phyloP scores from a whole-genome alignment of 2,113 vertebrate species.

The Chaenocephalus aceratus region DNA sequence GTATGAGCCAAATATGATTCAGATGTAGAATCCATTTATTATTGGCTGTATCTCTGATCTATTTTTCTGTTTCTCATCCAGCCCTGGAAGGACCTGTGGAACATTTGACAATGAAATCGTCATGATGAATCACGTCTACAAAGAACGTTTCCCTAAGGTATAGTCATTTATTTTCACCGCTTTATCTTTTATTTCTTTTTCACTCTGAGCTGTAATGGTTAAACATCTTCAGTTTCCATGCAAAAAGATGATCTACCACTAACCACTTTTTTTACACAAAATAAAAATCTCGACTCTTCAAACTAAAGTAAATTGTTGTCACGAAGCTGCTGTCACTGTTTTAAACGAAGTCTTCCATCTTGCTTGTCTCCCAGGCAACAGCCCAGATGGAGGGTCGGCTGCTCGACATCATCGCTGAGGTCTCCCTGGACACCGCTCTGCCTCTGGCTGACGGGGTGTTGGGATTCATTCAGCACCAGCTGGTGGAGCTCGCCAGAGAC shows the following conservation, averaged over 20 bases:
- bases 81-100: constrained; percentile 90
- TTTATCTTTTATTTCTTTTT: not conserved
- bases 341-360: constrained; percentile 42
- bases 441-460: constrained; percentile 92
- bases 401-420: constrained; percentile 88
- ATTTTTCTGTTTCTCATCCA: constrained; percentile 58
- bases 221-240: not conserved
- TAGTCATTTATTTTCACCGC: not conserved
- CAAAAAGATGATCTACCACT: not conserved
- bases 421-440: constrained; percentile 83
- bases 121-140: constrained; percentile 99
- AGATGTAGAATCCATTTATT: not conserved
- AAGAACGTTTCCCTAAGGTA: constrained; percentile 97
- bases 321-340: constrained; percentile 2
- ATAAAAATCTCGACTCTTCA: constrained; percentile 1
- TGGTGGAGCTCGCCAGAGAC: constrained; percentile 93
- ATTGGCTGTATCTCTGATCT: not conserved
- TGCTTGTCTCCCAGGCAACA: constrained; percentile 86
- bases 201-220: not conserved
- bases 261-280: not conserved
- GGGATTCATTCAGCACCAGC: constrained; percentile 97
- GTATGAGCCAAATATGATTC: not conserved
- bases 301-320: not conserved
- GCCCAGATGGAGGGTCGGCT: constrained; percentile 95
- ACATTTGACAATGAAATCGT: constrained; percentile 95